phyloP scores from a whole-genome alignment of 2,113 vertebrate genomes.

The Struthio camelus region DNA sequence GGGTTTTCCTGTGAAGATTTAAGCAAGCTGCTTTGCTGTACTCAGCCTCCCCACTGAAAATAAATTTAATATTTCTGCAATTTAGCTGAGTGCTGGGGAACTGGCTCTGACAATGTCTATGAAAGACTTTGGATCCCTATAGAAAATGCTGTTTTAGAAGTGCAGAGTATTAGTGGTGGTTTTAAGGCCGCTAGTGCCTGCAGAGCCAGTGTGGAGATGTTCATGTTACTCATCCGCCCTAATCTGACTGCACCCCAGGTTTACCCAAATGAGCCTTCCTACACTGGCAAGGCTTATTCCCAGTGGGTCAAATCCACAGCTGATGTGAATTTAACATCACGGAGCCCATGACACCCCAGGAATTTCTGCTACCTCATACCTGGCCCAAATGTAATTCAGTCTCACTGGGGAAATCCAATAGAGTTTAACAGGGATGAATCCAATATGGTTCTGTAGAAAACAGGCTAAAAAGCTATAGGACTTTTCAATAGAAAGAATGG shows the following conservation, averaged over 20 bases:
- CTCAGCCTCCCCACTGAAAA: neutral
- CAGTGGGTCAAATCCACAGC: neutral
- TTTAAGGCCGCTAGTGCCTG: neutral
- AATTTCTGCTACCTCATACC: neutral
- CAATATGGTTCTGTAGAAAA: neutral
- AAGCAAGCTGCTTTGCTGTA: neutral
- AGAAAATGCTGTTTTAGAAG: neutral
- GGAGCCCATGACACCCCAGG: neutral
- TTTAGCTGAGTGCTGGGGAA: neutral
- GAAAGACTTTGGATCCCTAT: neutral
- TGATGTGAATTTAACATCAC: neutral
- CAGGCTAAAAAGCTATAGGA: neutral
- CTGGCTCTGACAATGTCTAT: neutral
- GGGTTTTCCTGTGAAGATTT: neutral
- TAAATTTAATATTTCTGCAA: neutral
- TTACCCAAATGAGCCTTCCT: neutral
- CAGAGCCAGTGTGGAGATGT: neutral
- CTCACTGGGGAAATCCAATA: neutral
- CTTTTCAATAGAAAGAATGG: neutral
- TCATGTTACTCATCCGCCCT: rapidly evolving
- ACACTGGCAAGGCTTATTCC: neutral
- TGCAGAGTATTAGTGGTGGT: neutral
- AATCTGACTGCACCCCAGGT: neutral
- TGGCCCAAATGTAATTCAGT: neutral
- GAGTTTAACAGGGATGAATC: neutral